Evolutionary conservation across 2,888 invertebrate genomes (phyloP).

Genomic region (Conomelus anceps): DNA sequence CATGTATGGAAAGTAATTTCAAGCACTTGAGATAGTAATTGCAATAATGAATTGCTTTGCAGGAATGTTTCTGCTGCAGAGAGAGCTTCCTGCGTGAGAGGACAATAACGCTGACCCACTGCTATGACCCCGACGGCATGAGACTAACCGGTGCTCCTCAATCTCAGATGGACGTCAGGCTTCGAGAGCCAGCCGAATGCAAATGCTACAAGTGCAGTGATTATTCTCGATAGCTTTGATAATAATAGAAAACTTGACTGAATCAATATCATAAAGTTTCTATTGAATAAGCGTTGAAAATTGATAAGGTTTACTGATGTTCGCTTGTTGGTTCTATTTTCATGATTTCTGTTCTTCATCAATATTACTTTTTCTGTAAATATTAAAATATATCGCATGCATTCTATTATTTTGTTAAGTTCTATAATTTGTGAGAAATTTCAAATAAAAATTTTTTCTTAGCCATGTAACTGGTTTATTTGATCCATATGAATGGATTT

Average conservation of each 20-base stretch:
- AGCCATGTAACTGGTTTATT: not conserved
- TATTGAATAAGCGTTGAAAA: not conserved
- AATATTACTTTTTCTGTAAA: not conserved
- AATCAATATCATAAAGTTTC: not conserved
- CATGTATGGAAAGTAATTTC: too few species aligned
- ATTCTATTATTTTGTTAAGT: too few species aligned
- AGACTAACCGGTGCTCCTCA: conserved; percentile 61
- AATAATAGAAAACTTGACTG: too few species aligned
- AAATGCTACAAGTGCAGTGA: conserved; percentile 87
- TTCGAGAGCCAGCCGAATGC: conserved; percentile 82
- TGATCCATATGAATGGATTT: too few species aligned
- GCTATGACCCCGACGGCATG: conserved; percentile 82
- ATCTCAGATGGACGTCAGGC: conserved; percentile 71
- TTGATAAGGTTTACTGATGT: not conserved
- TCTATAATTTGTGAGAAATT: too few species aligned
- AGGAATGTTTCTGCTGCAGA: conserved; percentile 90
- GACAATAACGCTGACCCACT: conserved; percentile 70
- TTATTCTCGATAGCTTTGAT: conserved; percentile 57
- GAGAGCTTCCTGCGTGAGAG: conserved; percentile 80
- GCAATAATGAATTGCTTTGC: too few species aligned
- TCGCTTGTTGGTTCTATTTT: not conserved
- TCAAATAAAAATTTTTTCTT: not conserved
- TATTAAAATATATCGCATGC: too few species aligned
- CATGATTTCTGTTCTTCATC: not conserved
- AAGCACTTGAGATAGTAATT: too few species aligned